These are phyloP conservation scores for Lissocephala sabroskyi DNA, from an alignment of 2,888 invertebrate species.

Conservation along the genomic window DNA sequence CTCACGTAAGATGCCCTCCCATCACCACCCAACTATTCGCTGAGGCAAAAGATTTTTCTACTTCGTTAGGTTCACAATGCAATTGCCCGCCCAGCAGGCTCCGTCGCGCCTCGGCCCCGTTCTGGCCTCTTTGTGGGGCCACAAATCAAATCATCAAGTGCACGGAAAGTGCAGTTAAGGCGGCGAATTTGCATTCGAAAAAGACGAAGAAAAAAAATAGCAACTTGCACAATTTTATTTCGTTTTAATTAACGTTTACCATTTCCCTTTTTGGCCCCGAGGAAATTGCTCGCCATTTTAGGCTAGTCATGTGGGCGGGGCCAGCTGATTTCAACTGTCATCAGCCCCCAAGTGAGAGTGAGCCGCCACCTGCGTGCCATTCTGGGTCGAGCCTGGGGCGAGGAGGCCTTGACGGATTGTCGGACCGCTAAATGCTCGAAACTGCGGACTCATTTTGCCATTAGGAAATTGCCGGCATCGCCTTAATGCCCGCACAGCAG, in stretches of 20 bases:
- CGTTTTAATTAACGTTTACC: slow-evolving; percentile 26
- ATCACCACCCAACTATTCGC: too few relatives aligned
- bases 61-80: slow-evolving; percentile 54
- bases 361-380: too few relatives aligned
- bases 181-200: slow-evolving; percentile 42
- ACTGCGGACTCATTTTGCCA: slow-evolving; percentile 32
- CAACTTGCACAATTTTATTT: slow-evolving; percentile 29
- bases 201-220: neutral
- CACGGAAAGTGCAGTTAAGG: slow-evolving; percentile 11
- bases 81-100: slow-evolving; percentile 19
- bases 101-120: neutral
- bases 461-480: slow-evolving; percentile 27
- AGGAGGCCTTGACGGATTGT: too few relatives aligned
- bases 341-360: too few relatives aligned
- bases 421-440: slow-evolving; percentile 2
- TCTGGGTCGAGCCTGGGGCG: too few relatives aligned
- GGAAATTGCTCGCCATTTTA: slow-evolving; percentile 6
- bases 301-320: slow-evolving; percentile 4
- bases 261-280: neutral
- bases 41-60: slow-evolving; percentile 57
- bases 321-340: neutral
- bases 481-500: slow-evolving; percentile 1
- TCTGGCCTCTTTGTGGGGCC: neutral
- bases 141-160: slow-evolving; percentile 1
- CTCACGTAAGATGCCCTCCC: slow-evolving; percentile 3